phyloP scores from a whole-genome alignment of 2,888 invertebrate species.

The Drosophila barbarae region DNA sequence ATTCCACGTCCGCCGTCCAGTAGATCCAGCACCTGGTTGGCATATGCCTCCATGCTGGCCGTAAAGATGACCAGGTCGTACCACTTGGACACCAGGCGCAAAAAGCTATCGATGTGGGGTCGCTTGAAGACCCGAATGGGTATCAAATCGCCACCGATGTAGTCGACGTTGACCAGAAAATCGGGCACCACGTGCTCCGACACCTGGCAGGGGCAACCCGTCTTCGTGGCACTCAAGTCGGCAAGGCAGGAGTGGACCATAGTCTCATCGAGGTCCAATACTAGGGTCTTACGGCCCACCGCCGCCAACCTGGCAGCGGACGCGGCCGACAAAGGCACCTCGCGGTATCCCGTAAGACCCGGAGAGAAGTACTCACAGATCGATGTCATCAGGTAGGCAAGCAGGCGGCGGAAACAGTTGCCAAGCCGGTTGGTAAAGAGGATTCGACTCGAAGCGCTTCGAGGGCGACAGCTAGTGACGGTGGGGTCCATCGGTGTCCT shows the following conservation, averaged over 20 bases:
- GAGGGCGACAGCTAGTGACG: too few species aligned
- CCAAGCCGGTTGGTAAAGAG: background rate
- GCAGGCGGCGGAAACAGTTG: background rate
- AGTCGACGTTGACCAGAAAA: conserved; percentile 30
- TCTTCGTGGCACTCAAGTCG: background rate
- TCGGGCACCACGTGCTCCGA: conserved; percentile 46
- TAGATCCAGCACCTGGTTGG: conserved; percentile 47
- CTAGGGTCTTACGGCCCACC: conserved; percentile 44
- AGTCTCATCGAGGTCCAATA: conserved; percentile 59
- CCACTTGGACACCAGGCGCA: conserved; percentile 51
- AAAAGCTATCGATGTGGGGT: conserved; percentile 52
- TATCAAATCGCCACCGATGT: background rate
- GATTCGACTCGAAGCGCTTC: background rate
- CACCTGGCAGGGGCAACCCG: conserved; percentile 8
- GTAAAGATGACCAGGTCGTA: conserved; percentile 61
- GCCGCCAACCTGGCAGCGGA: background rate
- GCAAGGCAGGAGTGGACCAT: conserved; percentile 50
- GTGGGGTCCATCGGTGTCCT: too few species aligned
- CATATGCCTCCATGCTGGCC: conserved; percentile 58
- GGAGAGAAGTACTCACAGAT: background rate
- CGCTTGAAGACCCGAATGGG: conserved; percentile 53
- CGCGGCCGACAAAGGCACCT: conserved; percentile 32
- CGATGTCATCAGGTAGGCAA: conserved; percentile 26
- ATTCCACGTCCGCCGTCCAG: conserved; percentile 54
- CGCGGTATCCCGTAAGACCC: conserved; percentile 11